A percentile compares a stretch with the other conserved stretches of the same genome.
phyloP scores from a whole-genome alignment of 2,797 vertebrate species.

The Enteromius anoplus region DNA sequence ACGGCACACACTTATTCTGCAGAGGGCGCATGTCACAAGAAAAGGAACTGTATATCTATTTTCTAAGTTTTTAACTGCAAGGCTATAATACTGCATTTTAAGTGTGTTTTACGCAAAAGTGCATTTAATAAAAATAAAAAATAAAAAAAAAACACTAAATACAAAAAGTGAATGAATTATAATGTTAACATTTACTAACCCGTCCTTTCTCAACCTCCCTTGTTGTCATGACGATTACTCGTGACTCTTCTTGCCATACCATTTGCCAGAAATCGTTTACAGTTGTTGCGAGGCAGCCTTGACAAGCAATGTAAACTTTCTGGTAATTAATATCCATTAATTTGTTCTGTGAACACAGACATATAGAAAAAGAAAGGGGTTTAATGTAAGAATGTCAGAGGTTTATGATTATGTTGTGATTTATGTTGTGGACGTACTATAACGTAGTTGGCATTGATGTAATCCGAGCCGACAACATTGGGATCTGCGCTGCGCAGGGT shows the following conservation, averaged over 20 bases:
- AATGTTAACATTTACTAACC: constrained; percentile 75
- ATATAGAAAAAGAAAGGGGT: constrained; percentile 38
- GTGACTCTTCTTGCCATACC: constrained; percentile 91
- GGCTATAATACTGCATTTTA: background rate
- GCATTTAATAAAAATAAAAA: background rate
- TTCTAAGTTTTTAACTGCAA: background rate
- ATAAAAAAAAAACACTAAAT: background rate
- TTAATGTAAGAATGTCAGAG: background rate
- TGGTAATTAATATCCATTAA: constrained; percentile 66
- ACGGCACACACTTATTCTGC: constrained; percentile 95
- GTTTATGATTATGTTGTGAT: background rate
- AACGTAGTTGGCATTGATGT: constrained; percentile 95
- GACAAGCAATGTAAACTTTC: constrained; percentile 93
- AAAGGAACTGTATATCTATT: background rate
- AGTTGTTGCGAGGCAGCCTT: constrained; percentile 89
- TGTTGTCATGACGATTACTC: constrained; percentile 95
- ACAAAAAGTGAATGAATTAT: background rate
- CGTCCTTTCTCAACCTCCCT: constrained; percentile 95
- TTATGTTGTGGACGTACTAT: constrained; percentile 75
- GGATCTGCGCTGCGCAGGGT: constrained; percentile 81
- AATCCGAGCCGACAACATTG: constrained; percentile 86
- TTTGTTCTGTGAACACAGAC: constrained; percentile 69
- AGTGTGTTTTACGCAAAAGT: no score
- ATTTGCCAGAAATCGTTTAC: constrained; percentile 97
- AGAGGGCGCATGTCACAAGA: constrained; percentile 7